Percentiles rank a stretch among this genome's conserved stretches.
phyloP scores from a whole-genome alignment of 2,113 vertebrate genomes.

The Polyodon spathula region DNA sequence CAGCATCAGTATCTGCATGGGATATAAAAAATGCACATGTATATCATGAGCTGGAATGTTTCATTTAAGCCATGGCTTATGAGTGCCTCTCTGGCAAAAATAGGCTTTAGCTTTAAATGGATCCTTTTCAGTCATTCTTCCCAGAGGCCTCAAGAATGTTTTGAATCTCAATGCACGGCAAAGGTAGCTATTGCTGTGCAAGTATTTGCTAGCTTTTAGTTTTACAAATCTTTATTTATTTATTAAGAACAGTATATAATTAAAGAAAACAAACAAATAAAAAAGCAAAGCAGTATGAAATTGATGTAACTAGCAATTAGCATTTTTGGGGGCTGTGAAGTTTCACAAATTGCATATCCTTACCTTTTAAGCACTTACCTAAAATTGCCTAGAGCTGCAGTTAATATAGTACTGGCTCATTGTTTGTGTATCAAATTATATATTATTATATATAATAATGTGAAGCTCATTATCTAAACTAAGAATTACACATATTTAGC shows the following conservation, averaged over 20 bases:
- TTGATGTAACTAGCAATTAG: background rate
- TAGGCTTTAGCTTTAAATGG: too few species aligned
- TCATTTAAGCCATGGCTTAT: too few species aligned
- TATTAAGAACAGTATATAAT: background rate
- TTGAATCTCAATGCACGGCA: too few species aligned
- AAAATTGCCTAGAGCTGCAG: background rate
- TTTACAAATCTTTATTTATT: too few species aligned
- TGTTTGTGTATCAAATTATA: background rate
- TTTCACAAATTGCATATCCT: background rate
- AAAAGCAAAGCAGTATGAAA: background rate
- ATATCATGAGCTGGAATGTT: too few species aligned
- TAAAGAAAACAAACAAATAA: slow-evolving; percentile 1
- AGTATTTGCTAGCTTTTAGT: too few species aligned
- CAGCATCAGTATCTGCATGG: too few species aligned
- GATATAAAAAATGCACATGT: too few species aligned
- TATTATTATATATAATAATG: background rate
- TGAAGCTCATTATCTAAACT: background rate
- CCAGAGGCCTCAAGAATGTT: too few species aligned
- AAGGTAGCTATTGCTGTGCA: too few species aligned
- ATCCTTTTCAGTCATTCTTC: too few species aligned
- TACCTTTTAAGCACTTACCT: background rate
- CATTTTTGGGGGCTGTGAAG: background rate
- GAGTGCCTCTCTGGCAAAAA: too few species aligned
- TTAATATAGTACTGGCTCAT: slow-evolving; percentile 4
- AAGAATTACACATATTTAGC: background rate